Evolutionary conservation across 2,797 vertebrate species (phyloP).

Genomic region (Potorous gilbertii): DNA sequence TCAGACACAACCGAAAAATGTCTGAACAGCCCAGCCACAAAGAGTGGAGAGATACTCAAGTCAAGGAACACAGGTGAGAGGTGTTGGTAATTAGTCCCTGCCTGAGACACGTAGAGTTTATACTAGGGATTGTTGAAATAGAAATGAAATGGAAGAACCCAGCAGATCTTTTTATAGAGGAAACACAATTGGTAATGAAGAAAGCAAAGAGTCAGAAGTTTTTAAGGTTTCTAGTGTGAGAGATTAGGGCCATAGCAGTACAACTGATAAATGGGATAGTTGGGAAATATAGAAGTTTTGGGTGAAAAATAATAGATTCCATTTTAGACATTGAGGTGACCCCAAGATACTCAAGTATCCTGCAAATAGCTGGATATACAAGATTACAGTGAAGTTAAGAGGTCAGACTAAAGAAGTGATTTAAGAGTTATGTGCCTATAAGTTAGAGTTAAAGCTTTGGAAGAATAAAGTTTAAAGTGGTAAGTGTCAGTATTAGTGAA

Average conservation of each 20-base stretch:
- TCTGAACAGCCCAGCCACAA: neutral
- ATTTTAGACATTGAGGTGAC: neutral
- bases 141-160: neutral
- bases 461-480: neutral
- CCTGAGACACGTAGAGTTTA: neutral
- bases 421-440: neutral
- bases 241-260: neutral
- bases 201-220: neutral
- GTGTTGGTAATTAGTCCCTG: neutral
- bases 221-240: slow-evolving; percentile 34
- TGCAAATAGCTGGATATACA: neutral
- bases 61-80: neutral
- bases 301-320: neutral
- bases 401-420: neutral
- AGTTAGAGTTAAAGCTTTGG: neutral
- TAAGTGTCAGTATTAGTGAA: neutral
- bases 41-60: neutral
- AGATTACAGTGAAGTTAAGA: neutral
- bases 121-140: neutral
- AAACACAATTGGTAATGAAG: neutral
- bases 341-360: neutral
- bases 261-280: neutral
- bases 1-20: neutral
- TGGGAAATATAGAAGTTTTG: neutral
- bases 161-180: neutral